These are phyloP conservation scores for Rhysida immarginata DNA, from an alignment of 1,140 invertebrate genomes.

Conservation along the genomic window DNA sequence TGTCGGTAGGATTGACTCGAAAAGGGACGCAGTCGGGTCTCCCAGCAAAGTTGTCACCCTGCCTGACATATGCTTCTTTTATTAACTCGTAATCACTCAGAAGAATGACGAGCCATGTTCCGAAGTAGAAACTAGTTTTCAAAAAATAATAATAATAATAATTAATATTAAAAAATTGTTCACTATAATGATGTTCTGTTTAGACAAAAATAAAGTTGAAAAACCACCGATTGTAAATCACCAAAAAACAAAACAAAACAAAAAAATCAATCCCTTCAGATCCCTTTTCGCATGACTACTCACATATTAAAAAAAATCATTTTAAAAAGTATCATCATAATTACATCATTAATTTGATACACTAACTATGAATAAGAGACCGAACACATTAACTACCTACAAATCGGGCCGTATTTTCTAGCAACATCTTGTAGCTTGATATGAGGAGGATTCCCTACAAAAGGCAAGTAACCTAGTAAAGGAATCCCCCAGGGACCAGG, in stretches of 20 bases:
- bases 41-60: slow-evolving; percentile 62
- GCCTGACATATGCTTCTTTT: slow-evolving; percentile 55
- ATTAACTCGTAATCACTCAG: slow-evolving; percentile 70
- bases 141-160: too few species aligned
- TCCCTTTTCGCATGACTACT: too few species aligned
- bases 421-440: slow-evolving; percentile 55
- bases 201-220: too few species aligned
- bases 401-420: slow-evolving; percentile 49
- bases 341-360: too few species aligned
- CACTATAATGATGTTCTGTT: too few species aligned
- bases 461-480: slow-evolving; percentile 61
- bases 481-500: slow-evolving; percentile 74
- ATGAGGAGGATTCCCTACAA: slow-evolving; percentile 57
- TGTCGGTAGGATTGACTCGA: background rate
- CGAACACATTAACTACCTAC: slow-evolving; percentile 1
- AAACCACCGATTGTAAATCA: too few species aligned
- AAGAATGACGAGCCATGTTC: slow-evolving; percentile 63
- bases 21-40: slow-evolving; percentile 39
- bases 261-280: too few species aligned
- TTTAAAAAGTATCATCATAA: too few species aligned
- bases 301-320: too few species aligned
- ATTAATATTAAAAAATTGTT: too few species aligned
- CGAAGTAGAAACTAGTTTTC: slow-evolving; percentile 56
- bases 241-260: too few species aligned
- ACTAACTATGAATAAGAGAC: too few species aligned